A percentile compares a stretch with the other conserved stretches of the same genome.
These are phyloP conservation scores for Phylloscopus trochilus DNA, from an alignment of 2,113 vertebrate species.

Conservation along the genomic window DNA sequence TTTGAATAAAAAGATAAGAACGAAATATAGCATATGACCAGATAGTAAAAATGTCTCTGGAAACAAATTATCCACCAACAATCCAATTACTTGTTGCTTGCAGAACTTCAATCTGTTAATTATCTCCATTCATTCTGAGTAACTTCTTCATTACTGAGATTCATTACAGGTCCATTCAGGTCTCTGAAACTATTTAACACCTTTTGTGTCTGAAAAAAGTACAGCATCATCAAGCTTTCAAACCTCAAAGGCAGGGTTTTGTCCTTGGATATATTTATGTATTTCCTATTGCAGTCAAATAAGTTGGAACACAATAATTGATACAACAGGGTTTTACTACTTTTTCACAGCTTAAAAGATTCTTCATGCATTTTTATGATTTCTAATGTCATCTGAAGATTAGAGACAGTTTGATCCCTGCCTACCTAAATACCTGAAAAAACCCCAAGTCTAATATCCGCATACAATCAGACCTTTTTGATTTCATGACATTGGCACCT, in stretches of 20 bases:
- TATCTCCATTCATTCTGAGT: constrained; percentile 70
- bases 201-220: constrained; percentile 16
- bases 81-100: constrained; percentile 71
- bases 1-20: constrained; percentile 66
- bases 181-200: constrained; percentile 35
- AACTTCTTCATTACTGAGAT: constrained; percentile 58
- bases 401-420: neutral
- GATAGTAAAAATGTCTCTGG: constrained; percentile 57
- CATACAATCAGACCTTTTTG: neutral
- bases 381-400: neutral
- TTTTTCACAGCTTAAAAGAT: neutral
- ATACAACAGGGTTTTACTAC: neutral
- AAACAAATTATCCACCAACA: constrained; percentile 71
- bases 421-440: neutral
- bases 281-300: neutral
- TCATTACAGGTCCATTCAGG: constrained; percentile 48
- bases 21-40: constrained; percentile 56
- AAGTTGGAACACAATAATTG: neutral
- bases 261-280: neutral
- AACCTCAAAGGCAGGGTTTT: neutral
- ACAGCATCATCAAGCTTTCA: neutral
- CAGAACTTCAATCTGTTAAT: constrained; percentile 73
- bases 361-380: neutral
- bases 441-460: neutral
- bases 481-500: neutral